These are phyloP conservation scores for Nomada fucata DNA, from an alignment of 2,888 invertebrate genomes.

Conservation along the genomic window DNA sequence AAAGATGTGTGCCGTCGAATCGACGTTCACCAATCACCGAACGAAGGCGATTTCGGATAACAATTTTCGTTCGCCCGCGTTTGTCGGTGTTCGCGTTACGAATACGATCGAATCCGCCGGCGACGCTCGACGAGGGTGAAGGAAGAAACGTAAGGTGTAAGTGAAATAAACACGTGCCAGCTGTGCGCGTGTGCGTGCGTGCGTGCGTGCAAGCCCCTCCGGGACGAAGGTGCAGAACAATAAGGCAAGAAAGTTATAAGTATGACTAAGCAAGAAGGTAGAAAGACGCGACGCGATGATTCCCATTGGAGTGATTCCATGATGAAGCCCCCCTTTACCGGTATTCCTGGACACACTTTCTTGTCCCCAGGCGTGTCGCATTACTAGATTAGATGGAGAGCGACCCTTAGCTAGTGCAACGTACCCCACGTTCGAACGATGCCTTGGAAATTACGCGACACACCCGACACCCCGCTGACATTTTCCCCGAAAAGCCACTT, in stretches of 20 bases:
- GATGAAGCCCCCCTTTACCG: conserved; percentile 80
- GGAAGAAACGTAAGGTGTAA: conserved; percentile 16
- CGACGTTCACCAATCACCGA: not conserved
- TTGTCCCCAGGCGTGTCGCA: conserved; percentile 74
- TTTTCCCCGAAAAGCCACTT: conserved; percentile 4
- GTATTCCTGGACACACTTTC: conserved; percentile 63
- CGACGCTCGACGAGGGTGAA: not conserved
- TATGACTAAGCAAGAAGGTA: conserved; percentile 77
- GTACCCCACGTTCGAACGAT: conserved; percentile 65
- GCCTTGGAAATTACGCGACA: conserved; percentile 60
- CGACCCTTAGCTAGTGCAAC: conserved; percentile 69
- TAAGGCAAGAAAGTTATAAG: conserved; percentile 70
- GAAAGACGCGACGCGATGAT: conserved; percentile 81
- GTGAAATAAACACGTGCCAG: conserved; percentile 40
- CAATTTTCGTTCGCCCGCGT: not conserved
- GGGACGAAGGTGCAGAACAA: conserved; percentile 64
- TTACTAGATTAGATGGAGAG: conserved; percentile 80
- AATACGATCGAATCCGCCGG: conserved; percentile 7
- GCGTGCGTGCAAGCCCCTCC: conserved; percentile 20
- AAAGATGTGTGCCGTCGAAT: not conserved
- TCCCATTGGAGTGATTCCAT: conserved; percentile 82
- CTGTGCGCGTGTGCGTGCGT: too few relatives aligned
- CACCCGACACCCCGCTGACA: conserved; percentile 13
- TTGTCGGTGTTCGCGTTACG: conserved; percentile 25
- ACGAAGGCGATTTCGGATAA: conserved; percentile 13